Evolutionary conservation across 1,140 invertebrate genomes (phyloP).

Genomic region (Procambarus clarkii): DNA sequence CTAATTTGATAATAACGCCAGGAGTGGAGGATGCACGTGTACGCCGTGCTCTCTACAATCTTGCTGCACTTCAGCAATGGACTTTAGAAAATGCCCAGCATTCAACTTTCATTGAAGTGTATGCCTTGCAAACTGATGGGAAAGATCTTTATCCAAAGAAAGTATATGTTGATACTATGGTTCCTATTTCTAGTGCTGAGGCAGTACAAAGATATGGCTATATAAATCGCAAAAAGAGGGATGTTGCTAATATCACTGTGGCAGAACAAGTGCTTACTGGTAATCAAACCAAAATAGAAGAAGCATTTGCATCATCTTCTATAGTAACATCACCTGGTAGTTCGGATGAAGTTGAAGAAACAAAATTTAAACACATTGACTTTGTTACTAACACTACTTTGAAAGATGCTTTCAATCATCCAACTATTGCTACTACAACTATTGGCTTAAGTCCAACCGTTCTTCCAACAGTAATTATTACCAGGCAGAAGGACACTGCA

Average conservation of each 20-base stretch:
- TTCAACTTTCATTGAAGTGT: slow-evolving; percentile 67
- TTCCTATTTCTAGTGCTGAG: background rate
- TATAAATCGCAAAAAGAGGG: slow-evolving; percentile 42
- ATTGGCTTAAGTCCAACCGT: slow-evolving; percentile 18
- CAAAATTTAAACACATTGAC: background rate
- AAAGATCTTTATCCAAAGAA: slow-evolving; percentile 30
- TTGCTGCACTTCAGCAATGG: slow-evolving; percentile 66
- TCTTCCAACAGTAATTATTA: background rate
- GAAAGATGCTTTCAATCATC: background rate
- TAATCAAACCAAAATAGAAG: slow-evolving; percentile 50
- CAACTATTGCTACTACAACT: slow-evolving; percentile 42
- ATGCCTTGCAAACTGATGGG: slow-evolving; percentile 52
- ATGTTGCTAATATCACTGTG: slow-evolving; percentile 43
- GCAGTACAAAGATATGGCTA: slow-evolving; percentile 17
- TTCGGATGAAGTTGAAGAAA: background rate
- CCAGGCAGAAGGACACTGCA: background rate
- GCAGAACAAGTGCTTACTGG: slow-evolving; percentile 34
- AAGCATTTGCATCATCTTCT: background rate
- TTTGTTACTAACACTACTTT: background rate
- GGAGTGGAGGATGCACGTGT: slow-evolving; percentile 52
- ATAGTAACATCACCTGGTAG: background rate
- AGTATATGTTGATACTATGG: slow-evolving; percentile 8
- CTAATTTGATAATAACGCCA: slow-evolving; percentile 41
- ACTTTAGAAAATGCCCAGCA: slow-evolving; percentile 56
- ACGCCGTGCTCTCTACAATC: slow-evolving; percentile 59